These are phyloP conservation scores for Enteromius fasciolatus DNA, from an alignment of 2,797 vertebrate species.

Conservation along the genomic window DNA sequence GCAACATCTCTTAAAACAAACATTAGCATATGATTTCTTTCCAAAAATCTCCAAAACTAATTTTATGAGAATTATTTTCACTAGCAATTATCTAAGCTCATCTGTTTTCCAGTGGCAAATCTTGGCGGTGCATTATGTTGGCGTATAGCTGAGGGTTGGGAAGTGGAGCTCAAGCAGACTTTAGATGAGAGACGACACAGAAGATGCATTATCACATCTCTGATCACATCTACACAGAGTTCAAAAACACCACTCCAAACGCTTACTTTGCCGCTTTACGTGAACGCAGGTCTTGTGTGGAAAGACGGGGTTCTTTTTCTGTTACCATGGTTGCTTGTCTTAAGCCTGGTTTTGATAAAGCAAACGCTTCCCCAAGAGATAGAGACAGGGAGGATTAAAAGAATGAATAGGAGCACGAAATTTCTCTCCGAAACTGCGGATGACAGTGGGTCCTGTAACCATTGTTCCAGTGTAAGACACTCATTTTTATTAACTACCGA, in stretches of 20 bases:
- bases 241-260: conserved; percentile 35
- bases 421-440: conserved; percentile 30
- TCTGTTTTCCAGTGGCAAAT: conserved; percentile 38
- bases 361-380: conserved; percentile 35
- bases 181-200: conserved; percentile 2
- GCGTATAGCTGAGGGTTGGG: conserved; percentile 18
- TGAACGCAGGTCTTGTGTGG: conserved; percentile 18
- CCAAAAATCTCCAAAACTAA: conserved; percentile 7
- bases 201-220: conserved; percentile 34
- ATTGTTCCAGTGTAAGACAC: conserved; percentile 51
- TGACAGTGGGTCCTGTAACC: conserved; percentile 47
- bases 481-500: conserved; percentile 56
- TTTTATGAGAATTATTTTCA: conserved; percentile 50
- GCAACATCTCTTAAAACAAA: not conserved
- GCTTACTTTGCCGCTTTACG: not conserved
- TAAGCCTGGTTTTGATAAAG: conserved; percentile 46
- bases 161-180: not conserved
- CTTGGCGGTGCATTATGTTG: conserved; percentile 14
- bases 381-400: conserved; percentile 42
- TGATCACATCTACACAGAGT: conserved; percentile 38
- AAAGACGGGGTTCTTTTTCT: conserved; percentile 26
- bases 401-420: conserved; percentile 29
- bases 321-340: conserved; percentile 55
- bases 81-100: conserved; percentile 52
- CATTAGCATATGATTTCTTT: conserved; percentile 5